A percentile compares a stretch with the other conserved stretches of the same genome.
Conservation (phyloP, 2,888 invertebrate genomes). For the Agriotes lineatus region DNA sequence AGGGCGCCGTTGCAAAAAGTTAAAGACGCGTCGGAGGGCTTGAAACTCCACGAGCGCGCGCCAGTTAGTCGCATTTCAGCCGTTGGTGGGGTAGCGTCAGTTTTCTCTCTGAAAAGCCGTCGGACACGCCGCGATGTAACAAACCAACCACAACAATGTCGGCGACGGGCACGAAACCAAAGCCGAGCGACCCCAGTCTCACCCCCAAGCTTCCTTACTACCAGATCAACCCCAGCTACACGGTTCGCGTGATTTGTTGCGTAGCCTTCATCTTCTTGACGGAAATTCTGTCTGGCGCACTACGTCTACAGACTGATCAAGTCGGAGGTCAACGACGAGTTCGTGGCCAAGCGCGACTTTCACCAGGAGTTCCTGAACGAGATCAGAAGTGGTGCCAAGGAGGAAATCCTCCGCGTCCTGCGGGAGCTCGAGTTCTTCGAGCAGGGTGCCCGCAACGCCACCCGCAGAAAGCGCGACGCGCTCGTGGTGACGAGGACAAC, state of each 20-base stretch:
- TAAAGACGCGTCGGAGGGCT: conserved; percentile 27
- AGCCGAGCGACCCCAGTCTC: conserved; percentile 36
- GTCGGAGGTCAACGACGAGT: conserved; percentile 62
- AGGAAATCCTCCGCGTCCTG: conserved; percentile 58
- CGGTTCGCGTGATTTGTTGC: conserved; percentile 63
- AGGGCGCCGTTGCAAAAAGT: conserved; percentile 21
- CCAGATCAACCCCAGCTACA: conserved; percentile 61
- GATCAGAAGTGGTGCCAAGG: conserved; percentile 55
- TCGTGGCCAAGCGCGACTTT: conserved; percentile 58
- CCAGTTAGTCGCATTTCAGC: conserved; percentile 16
- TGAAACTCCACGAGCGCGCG: conserved; percentile 10
- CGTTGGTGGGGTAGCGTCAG: conserved; percentile 17
- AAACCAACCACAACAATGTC: conserved; percentile 36
- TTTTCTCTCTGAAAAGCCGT: not conserved
- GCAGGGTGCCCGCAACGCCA: not conserved
- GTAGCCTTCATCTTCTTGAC: conserved; percentile 63
- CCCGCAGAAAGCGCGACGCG: conserved; percentile 48
- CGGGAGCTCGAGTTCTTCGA: conserved; percentile 49
- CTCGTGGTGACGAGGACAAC: conserved; percentile 54
- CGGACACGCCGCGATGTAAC: conserved; percentile 24
- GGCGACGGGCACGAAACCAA: conserved; percentile 42
- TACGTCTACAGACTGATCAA: conserved; percentile 63
- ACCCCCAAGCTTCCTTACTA: conserved; percentile 44
- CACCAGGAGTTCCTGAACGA: conserved; percentile 58
- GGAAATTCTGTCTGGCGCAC: conserved; percentile 63